Evolutionary conservation across 30 jellyfish, hydroid and myxozoan species (phyloP), one percentile per base, ranked within the genome.

Genomic region (Phacellophora camtschatica): DNA sequence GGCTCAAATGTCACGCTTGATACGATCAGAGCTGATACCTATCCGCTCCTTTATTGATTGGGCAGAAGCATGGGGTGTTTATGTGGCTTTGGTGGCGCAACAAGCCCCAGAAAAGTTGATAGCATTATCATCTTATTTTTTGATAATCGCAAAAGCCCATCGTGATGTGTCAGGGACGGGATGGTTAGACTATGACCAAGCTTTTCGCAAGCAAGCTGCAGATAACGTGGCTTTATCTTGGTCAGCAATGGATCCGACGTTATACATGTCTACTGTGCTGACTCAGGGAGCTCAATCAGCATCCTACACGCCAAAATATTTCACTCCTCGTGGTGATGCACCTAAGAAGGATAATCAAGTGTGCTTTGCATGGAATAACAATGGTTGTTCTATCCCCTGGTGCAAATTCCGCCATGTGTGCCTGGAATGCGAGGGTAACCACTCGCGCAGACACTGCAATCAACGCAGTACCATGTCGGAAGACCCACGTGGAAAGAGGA

Each of bases 11-110:
- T 10, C 36, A 7, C 32, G 37, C 13, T 61, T 61, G 2, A 10
- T 43, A 22, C 42, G 45, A 0, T 25, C 50, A 0, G 76, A 74
- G 30, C n/a, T 28, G 4, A 11, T n/a, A 9, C 76, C 28, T 2
- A 57, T 74, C 11, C 51, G 68, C 37, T 5, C 65, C 13, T 74
- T 74, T 55, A 45, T 6, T 13, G 87, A 74, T 24, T 74, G 76
- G 87, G 66, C 66, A 20, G 87, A 74, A 31, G 87, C 76, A 2
- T 39, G 64, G 81, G 37, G 39, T 0, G 62, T 66, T 36, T 37
- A 12, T 9, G 25, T 19, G 7, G 59, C 35, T n/a, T n/a, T n/a
- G n/a, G n/a, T n/a, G n/a, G n/a, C n/a, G n/a, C n/a, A n/a, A n/a
- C n/a, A n/a, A n/a, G 37, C 36, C 54, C 84, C 84, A 2, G 32